Evolutionary conservation across 2,888 invertebrate genomes (phyloP), one percentile per base, ranked within the genome.

Genomic region (Caenorhabditis sp.): DNA sequence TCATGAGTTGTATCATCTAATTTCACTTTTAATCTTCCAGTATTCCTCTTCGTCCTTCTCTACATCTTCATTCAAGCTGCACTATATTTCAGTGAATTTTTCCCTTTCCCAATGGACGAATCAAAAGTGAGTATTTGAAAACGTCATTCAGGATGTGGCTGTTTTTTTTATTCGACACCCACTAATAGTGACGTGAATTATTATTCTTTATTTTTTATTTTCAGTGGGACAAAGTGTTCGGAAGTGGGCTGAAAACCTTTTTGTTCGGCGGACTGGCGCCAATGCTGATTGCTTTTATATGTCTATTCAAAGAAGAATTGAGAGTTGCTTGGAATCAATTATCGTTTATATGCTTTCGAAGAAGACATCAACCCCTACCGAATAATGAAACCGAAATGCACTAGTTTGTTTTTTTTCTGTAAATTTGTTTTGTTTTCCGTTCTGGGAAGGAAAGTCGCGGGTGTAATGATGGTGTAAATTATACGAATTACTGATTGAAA

Each of bases 41-140:
- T 63, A n/a, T 62, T 57, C 4, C 57, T 67, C 7, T 70, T 61
- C 62, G 56, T 62, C 1, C 59, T 70, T 59, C 65, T 70, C 7
- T 43, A 63, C 25, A 3, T 54, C 0, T 5, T 66, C 25, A 27
- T 43, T 17, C 3, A 10, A 3, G 12, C 2, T 43, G 12, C 53
- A 4, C 21, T 4, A 1, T n/a, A 12, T 14, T 21, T 58, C 43
- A 52, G 65, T 70, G 43, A 54, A 53, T 62, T 50, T 49, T 54
- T n/a, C 27, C 12, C 64, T 49, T 54, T n/a, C 27, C 12, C 65
- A 59, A 31, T 70, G 53, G 25, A 58, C 2, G 21, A 27, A 20
- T 65, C 70, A 10, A 58, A 53, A 27, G 23, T 17, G 4, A 27
- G 50, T 50, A 10, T 43, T 43, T 17, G 8, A 43, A 43, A 43